phyloP scores from a whole-genome alignment of 2,113 vertebrate species.

The Dicaeum eximium region DNA sequence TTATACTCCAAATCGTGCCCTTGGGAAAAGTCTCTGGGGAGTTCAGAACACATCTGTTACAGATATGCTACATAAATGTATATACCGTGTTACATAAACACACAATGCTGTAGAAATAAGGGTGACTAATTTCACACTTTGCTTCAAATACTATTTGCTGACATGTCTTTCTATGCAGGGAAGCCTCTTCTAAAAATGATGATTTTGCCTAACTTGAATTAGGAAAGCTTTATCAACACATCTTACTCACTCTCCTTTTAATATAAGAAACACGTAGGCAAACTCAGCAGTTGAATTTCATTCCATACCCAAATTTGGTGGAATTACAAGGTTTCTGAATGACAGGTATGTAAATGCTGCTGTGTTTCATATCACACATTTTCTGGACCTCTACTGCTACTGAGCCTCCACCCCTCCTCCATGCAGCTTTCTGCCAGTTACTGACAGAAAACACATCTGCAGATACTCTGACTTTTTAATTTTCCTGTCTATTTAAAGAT shows the following conservation, averaged over 20 bases:
- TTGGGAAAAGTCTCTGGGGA: not conserved
- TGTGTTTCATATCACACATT: constrained; percentile 17
- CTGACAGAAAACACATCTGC: constrained; percentile 22
- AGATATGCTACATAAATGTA: not conserved
- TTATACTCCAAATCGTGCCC: not conserved
- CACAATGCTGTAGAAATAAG: not conserved
- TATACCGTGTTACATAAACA: not conserved
- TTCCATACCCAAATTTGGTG: not conserved
- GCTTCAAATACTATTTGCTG: not conserved
- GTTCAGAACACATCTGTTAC: not conserved
- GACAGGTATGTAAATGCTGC: constrained; percentile 4
- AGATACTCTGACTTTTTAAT: constrained; percentile 18
- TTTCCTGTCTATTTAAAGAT: constrained; percentile 40
- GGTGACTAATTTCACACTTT: not conserved
- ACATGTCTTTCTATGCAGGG: not conserved
- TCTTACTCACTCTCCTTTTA: not conserved
- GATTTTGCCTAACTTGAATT: not conserved
- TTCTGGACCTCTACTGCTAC: not conserved
- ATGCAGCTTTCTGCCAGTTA: not conserved
- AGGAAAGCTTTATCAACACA: not conserved
- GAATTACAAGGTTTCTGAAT: not conserved
- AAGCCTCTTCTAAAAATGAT: not conserved
- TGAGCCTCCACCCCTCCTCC: constrained; percentile 20
- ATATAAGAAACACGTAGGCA: constrained; percentile 2
- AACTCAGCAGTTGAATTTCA: not conserved